phyloP scores from a whole-genome alignment of 2,113 vertebrate genomes.

The Daboia siamensis region DNA sequence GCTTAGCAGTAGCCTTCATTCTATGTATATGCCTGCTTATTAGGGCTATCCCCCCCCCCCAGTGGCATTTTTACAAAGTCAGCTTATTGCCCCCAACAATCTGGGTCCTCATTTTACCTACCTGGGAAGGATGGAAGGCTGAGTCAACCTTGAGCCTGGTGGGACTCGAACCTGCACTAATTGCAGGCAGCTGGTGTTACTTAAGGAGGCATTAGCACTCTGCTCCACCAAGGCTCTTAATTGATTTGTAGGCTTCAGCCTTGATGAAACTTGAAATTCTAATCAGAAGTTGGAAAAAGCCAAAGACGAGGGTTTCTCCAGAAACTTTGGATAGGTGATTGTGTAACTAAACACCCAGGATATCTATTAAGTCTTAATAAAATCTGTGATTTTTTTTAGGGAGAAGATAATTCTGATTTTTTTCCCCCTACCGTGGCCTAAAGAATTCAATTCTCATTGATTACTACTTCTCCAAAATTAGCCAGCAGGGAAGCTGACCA shows the following conservation, averaged over 20 bases:
- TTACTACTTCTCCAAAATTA: constrained; percentile 60
- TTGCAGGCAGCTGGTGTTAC: no score
- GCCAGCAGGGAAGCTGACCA: constrained; percentile 60
- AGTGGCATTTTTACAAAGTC: no score
- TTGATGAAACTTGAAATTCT: neutral
- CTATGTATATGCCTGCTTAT: no score
- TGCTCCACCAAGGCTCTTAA: no score
- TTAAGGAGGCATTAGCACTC: no score
- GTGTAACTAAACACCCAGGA: constrained; percentile 54
- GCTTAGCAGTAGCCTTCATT: no score
- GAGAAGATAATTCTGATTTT: constrained; percentile 64
- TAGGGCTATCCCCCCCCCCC: no score
- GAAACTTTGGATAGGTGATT: constrained; percentile 54
- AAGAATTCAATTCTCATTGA: constrained; percentile 72
- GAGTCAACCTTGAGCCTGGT: no score
- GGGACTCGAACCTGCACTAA: no score
- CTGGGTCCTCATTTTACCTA: no score
- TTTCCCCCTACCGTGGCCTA: constrained; percentile 50
- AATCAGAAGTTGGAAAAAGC: constrained; percentile 11
- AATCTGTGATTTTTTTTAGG: constrained; percentile 70
- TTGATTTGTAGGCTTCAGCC: neutral
- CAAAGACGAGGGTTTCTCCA: constrained; percentile 50
- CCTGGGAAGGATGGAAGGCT: no score
- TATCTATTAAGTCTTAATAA: constrained; percentile 65
- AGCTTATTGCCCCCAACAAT: no score